Base-by-base conservation (phyloP, 1,140 invertebrate genomes). In the Rhopalosiphum maidis region DNA sequence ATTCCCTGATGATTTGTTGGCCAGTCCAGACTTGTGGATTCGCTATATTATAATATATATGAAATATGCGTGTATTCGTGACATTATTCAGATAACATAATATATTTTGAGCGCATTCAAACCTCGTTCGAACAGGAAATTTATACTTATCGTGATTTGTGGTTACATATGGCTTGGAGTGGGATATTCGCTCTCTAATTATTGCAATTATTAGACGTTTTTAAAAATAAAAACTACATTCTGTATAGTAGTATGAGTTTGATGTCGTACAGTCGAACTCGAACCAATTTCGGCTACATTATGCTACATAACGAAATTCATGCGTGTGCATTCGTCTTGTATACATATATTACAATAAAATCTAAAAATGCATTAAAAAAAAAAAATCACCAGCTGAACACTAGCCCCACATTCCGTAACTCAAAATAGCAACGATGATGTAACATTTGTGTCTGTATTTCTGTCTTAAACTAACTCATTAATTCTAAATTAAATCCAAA, bases 401-500 rank as follows among this genome's bases (percentile, higher is more conserved):
- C 60, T 18, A 77, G 60, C 30, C 60, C 15, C 30, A 46, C 85
- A 86, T 86, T 86, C 85, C 85, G 85, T 86, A 18, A 43, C 85
- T 86, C 85, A 5, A 86, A 86, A 86, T 86, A 86, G 37, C 85
- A 46, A 86, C 43, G 43, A 30, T 77, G 60, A 77, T 86, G 41
- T 86, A 86, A 86, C 37, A 18, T 86, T 46, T 86, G 25, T 25
- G 37, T n/a, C 85, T 30, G 41, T 46, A 43, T 77, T 43, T 86
- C 25, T 15, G 85, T 30, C 37, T 86, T 43, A n/a, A 86, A 86
- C 46, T 43, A 86, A 86, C 85, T 86, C 85, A 86, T 86, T 86
- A 86, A 86, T 86, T 86, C 85, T 86, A n/a, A 86, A 86, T 86
- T 30, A 25, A 86, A 86, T n/a, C 41, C 25, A 43, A 46, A 43